Conservation (phyloP, 2,113 vertebrate species). For the Melanerpes formicivorus region DNA sequence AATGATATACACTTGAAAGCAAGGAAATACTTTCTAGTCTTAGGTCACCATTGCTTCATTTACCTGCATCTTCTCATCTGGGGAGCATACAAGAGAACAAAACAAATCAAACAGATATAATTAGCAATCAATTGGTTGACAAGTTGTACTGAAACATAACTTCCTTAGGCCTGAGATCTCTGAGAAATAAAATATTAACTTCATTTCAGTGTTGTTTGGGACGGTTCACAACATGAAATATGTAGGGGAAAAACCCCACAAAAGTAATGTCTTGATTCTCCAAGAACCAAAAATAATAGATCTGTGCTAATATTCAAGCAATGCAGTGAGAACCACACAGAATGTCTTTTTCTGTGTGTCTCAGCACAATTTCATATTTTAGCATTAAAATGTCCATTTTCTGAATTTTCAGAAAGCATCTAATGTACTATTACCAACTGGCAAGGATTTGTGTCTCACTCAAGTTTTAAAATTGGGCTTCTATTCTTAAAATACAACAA, state of each 20-base stretch:
- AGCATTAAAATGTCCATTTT: background rate
- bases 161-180: background rate
- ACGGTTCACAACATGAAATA: background rate
- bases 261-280: background rate
- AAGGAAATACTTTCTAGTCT: background rate
- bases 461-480: constrained; percentile 13
- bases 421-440: background rate
- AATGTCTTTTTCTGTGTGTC: background rate
- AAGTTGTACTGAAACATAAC: background rate
- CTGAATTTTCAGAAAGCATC: background rate
- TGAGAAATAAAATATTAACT: background rate
- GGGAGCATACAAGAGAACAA: background rate
- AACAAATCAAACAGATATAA: background rate
- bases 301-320: background rate
- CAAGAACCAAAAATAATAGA: background rate
- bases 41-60: background rate
- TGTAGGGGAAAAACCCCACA: background rate
- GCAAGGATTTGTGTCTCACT: background rate
- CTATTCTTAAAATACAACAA: constrained; percentile 1
- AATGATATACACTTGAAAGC: background rate
- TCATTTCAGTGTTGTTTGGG: background rate
- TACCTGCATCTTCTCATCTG: background rate
- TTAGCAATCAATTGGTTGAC: background rate
- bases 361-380: background rate
- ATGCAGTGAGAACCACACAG: background rate